phyloP scores from a whole-genome alignment of 2,888 invertebrate species.

The Perizoma flavofasciatum region DNA sequence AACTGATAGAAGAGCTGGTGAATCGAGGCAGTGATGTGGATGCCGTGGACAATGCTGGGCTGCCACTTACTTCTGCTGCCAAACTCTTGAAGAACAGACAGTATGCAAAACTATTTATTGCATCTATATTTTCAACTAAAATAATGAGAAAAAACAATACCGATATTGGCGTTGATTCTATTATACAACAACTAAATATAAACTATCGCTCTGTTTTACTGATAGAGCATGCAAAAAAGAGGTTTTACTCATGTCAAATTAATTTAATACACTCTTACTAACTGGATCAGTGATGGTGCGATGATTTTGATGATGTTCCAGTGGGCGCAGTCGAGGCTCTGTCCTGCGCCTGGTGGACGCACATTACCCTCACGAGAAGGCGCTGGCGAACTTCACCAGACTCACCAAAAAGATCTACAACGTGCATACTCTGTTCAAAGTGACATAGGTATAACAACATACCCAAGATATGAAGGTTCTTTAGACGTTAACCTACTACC shows the following conservation, averaged over 20 bases:
- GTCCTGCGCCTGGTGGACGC: constrained; percentile 66
- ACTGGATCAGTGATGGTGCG: too few species aligned
- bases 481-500: too few species aligned
- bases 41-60: constrained; percentile 58
- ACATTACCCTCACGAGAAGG: constrained; percentile 68
- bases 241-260: too few species aligned
- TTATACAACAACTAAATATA: too few species aligned
- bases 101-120: constrained; percentile 44
- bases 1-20: constrained; percentile 69
- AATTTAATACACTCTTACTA: too few species aligned
- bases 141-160: too few species aligned
- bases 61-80: constrained; percentile 61
- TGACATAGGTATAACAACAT: constrained; percentile 57
- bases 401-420: constrained; percentile 73
- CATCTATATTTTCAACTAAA: too few species aligned
- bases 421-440: constrained; percentile 59
- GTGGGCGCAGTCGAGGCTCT: constrained; percentile 64
- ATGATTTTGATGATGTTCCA: too few species aligned
- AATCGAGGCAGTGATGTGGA: constrained; percentile 67
- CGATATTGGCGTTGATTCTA: too few species aligned
- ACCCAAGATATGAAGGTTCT: too few species aligned
- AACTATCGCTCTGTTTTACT: too few species aligned
- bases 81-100: constrained; percentile 57
- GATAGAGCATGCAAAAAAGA: too few species aligned
- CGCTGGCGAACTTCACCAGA: constrained; percentile 69